Percentiles rank a stretch among this genome's conserved stretches.
These are phyloP conservation scores for Rhorus exstirpatorius DNA, from an alignment of 2,888 invertebrate species.

Conservation along the genomic window DNA sequence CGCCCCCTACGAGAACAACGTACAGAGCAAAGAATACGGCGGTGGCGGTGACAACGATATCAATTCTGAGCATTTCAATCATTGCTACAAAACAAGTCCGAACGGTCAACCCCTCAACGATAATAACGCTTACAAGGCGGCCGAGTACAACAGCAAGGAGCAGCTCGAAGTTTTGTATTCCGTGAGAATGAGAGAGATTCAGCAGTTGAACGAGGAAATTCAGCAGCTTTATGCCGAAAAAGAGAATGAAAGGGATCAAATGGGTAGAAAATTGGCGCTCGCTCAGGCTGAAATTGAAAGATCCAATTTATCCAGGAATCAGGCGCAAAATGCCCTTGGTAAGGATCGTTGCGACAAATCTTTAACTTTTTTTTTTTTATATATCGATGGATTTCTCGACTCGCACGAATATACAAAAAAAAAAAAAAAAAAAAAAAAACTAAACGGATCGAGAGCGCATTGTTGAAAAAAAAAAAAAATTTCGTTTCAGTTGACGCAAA, in stretches of 20 bases:
- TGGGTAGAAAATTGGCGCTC: slow-evolving; percentile 88
- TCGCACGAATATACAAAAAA: neutral
- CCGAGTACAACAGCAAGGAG: slow-evolving; percentile 82
- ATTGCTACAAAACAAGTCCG: slow-evolving; percentile 80
- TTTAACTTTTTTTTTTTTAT: neutral
- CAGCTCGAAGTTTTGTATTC: slow-evolving; percentile 86
- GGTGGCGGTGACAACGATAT: slow-evolving; percentile 78
- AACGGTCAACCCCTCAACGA: slow-evolving; percentile 79
- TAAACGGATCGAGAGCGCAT: too few relatives aligned
- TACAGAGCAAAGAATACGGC: slow-evolving; percentile 74
- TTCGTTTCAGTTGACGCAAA: slow-evolving; percentile 79
- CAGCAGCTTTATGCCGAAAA: slow-evolving; percentile 77
- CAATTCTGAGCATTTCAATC: slow-evolving; percentile 79
- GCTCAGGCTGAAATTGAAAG: slow-evolving; percentile 89
- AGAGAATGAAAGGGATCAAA: slow-evolving; percentile 85
- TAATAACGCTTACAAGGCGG: slow-evolving; percentile 77
- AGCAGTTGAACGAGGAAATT: slow-evolving; percentile 78
- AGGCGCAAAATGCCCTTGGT: slow-evolving; percentile 90
- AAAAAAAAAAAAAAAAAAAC: slow-evolving; percentile 6
- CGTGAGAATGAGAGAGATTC: slow-evolving; percentile 84
- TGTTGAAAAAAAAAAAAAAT: slow-evolving; percentile 6
- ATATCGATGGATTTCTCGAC: too few relatives aligned
- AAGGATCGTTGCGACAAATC: slow-evolving; percentile 66
- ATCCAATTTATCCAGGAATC: slow-evolving; percentile 88
- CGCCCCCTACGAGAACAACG: slow-evolving; percentile 78